Base-by-base conservation (phyloP, 1,140 invertebrate genomes). In the Brachionus sp. region DNA sequence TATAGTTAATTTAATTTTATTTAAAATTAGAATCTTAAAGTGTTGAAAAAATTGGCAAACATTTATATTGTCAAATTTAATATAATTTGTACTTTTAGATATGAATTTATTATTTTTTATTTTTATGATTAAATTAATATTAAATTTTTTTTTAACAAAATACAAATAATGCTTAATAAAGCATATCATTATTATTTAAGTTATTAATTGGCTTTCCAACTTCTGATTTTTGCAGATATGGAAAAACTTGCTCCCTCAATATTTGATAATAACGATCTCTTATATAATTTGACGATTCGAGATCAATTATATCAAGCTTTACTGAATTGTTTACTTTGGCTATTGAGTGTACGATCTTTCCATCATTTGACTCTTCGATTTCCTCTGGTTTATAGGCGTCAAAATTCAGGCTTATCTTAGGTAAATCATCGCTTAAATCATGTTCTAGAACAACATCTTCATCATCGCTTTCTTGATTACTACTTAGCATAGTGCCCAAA, bases 181-280 rank as follows among this genome's bases (percentile, higher is more conserved):
- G 57, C n/a, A 80, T 53, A 62, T 80, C 77, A 33, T 80, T 80
- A 35, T 80, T 80, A 66, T 29, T 80, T 42, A 62, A 25, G 62
- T 62, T 80, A 62, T 62, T 80, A 39, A 62, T 39, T 13, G 50
- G 57, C 12, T 44, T 44, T 12, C 42, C 70, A 12, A 37, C n/a
- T 9, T 2, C 25, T 33, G 77, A 44, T 35, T 80, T 80, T 80
- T 80, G 77, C 33, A 80, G 33, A 66, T 42, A 80, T 0, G 77
- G 77, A 80, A 80, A 80, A 3, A 80, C 77, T 29, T 80, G 77
- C n/a, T 80, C 77, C 37, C 77, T 62, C 9, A 80, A 66, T 9
- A 80, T 80, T 44, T 80, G 77, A 62, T 80, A 80, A 80, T 80
- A 80, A 29, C 77, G 77, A 80, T 80, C 77, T 35, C 77, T 39